Base-by-base conservation (phyloP, 2,888 invertebrate genomes). In the Vannuccia rotundouncinata region DNA sequence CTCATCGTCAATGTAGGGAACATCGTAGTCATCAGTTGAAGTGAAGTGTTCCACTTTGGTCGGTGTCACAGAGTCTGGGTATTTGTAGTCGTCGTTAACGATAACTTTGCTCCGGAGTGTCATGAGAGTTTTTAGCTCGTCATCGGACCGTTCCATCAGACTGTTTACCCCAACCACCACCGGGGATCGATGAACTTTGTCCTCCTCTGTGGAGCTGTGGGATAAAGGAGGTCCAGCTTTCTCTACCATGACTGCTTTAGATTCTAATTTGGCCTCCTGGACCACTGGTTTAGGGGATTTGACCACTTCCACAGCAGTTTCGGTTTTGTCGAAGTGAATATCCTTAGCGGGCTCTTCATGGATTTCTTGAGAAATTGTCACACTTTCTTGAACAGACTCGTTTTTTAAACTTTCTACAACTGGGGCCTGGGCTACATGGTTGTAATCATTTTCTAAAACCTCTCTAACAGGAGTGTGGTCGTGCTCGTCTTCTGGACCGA, bases 1-100 rank as follows among this genome's bases (percentile, higher is more conserved):
- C 25, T 81, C 81, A 81, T 81, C 81, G 74, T 81, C 81, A 27
- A 81, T 81, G 45, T 75, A 81, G 29, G 81, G 81, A 0, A 81
- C 81, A 60, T 81, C 81, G 30, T 81, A 81, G 17, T 22, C 45
- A 13, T 59, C 81, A 2, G 25, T 29, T 1, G 77, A 74, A 27
- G 27, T n/a, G 17, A 60, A 27, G 29, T 73, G 60, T 25, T 80
- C 80, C 10, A 80, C 80, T 74, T 81, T 81, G 10, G 80, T 81
- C 13, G 81, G 81, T 0, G 81, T 81, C 5, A 81, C 81, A 10
- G 81, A 81, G 59, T 81, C 81, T n/a, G 81, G 81, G 59, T 73
- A 81, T 30, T 31, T 81, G 59, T 81, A 66, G 59, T 81, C 81
- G 29, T 81, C 81, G 31, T 81, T 81, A n/a, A 81, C 81, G 22